These are phyloP conservation scores for Tangara arthus DNA, from an alignment of 2,797 vertebrate species.

Conservation along the genomic window DNA sequence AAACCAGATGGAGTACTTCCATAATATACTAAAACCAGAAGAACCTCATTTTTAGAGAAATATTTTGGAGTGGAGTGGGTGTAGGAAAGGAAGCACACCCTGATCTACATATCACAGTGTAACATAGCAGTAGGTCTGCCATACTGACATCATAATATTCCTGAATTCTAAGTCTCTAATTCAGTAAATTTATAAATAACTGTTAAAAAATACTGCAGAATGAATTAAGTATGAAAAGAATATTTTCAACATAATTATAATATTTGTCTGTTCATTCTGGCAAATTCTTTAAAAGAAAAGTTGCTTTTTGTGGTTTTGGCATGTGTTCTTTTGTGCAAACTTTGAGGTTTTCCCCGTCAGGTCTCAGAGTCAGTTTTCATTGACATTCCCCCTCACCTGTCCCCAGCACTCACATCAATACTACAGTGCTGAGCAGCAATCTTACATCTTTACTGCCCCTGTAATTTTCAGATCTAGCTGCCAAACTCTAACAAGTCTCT, in stretches of 20 bases:
- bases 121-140: neutral
- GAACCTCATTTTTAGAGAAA: neutral
- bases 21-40: neutral
- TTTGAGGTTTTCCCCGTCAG: neutral
- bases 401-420: neutral
- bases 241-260: neutral
- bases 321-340: neutral
- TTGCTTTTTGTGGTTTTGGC: neutral
- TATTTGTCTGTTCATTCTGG: neutral
- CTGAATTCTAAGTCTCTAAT: neutral
- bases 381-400: neutral
- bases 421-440: neutral
- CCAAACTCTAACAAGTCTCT: neutral
- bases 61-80: neutral
- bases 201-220: neutral
- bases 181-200: neutral
- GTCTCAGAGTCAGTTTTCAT: neutral
- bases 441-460: neutral
- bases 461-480: neutral
- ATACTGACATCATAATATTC: neutral
- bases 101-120: neutral
- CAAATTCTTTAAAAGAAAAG: neutral
- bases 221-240: neutral
- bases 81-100: neutral
- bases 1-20: neutral